Evolutionary conservation across 2,113 vertebrate species (phyloP).

Genomic region (Oxyruncus cristatus): DNA sequence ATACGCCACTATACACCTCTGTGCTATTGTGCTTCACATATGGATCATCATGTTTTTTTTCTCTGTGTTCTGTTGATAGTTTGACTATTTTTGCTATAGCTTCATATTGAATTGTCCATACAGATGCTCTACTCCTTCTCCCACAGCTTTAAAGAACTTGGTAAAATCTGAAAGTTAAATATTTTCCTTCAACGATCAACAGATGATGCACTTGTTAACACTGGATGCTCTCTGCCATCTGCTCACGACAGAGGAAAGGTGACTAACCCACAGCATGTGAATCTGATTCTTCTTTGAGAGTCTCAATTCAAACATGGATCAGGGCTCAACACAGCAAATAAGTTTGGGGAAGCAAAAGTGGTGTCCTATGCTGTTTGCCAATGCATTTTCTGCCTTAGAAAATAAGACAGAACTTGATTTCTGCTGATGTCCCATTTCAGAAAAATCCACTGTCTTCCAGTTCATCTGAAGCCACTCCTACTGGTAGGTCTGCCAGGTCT

Average conservation of each 20-base stretch:
- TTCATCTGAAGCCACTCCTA: neutral
- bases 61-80: neutral
- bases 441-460: neutral
- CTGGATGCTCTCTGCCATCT: neutral
- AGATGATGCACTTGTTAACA: neutral
- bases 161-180: neutral
- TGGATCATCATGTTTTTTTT: neutral
- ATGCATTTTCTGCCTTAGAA: neutral
- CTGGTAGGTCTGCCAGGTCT: neutral
- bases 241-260: accelerated
- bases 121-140: neutral
- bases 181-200: neutral
- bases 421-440: neutral
- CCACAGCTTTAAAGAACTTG: neutral
- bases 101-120: neutral
- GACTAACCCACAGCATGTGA: neutral
- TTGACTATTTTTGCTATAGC: neutral
- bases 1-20: neutral
- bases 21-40: neutral
- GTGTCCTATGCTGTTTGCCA: neutral
- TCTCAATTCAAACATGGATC: neutral
- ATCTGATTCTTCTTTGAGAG: neutral
- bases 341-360: neutral
- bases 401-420: neutral
- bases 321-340: neutral